Evolutionary conservation across 2,113 vertebrate genomes (phyloP), one percentile per base, ranked within the genome.

Genomic region (Dermatemys mawii): DNA sequence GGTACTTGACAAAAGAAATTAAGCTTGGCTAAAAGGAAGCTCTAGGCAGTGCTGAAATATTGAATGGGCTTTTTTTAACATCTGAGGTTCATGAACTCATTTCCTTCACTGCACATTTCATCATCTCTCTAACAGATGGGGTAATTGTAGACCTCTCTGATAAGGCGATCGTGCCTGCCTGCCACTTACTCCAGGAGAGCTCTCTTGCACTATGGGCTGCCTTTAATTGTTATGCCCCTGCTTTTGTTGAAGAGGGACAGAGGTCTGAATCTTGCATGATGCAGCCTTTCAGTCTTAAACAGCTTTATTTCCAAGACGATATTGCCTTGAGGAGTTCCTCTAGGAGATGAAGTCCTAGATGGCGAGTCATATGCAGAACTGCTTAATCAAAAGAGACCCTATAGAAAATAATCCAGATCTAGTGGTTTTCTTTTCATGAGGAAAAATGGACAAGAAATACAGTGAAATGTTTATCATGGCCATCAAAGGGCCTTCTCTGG

Each of bases 41-140:
- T 95, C 91, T 92, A 94, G 86, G 79, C 95, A 53, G 41, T 88
- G 78, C 92, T 94, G 86, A 78, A 87, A 76, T 96, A 88, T 81
- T 93, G 86, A 76, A 91, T 87, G 82, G 44, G 29, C 84, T 83
- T 83, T 57, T 12, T 29, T 94, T 95, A 95, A 82, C 41, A 76
- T 92, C 86, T 84, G 79, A 92, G 57, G 78, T 97, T 96, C 97
- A 81, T 67, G 92, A 90, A 95, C 87, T 95, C 83, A 87, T 80
- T 96, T 97, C 96, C 89, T 97, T 95, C 93, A 75, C 44, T 90
- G 86, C 38, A 90, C 80, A 89, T 97, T 94, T 78, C 83, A 94
- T 96, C 53, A 88, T 95, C 32, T 95, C 55, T 87, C 87, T 95
- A 96, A 46, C 73, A 80, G 49, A 78, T 51, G 83, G 88, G 14